Evolutionary conservation across 1,140 invertebrate species (phyloP), one percentile per base, ranked within the genome.

Genomic region (Bombyx mandarina): DNA sequence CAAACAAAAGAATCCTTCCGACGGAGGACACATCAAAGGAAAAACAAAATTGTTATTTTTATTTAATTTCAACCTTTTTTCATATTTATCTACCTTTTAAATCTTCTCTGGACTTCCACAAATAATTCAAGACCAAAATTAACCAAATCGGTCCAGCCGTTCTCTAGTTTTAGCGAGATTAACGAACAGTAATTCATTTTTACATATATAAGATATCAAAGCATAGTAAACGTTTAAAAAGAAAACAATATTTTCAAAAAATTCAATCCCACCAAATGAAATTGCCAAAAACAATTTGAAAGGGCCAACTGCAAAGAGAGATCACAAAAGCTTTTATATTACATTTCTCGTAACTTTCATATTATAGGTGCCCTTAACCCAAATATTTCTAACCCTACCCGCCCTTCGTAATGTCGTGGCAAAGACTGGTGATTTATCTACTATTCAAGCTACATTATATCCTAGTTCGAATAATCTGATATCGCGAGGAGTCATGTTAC

Each of bases 381-480:
- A 60, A 66, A 66, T 57, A 60, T 66, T 62, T 65, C 57, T 57
- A 54, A 42, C 54, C 57, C 60, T 60, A 59, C 54, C 53, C 59
- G 57, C 61, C 61, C 56, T 59, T 45, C 43, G 47, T 64, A 61
- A 62, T 59, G 64, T 57, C 43, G 60, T 45, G 60, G 60, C 26
- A 35, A 35, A 35, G 26, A 58, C 12, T 47, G 54, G 56, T 66
- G 64, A 66, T 66, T 62, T 66, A 66, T 66, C 55, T 62, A 66
- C 64, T 58, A 55, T 60, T 62, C 64, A 57, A 56, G 60, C 57
- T 66, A 60, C 52, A 60, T 66, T 60, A 66, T 60, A 55, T 57
- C 55, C 57, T 60, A 54, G 58, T 60, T 52, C 43, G 57, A 57
- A 60, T 65, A 54, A 65, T 66, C 64, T 62, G 64, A 66, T 65